These are phyloP conservation scores for Trichoplusia ni DNA, from an alignment of 1,140 invertebrate genomes.

Conservation along the genomic window DNA sequence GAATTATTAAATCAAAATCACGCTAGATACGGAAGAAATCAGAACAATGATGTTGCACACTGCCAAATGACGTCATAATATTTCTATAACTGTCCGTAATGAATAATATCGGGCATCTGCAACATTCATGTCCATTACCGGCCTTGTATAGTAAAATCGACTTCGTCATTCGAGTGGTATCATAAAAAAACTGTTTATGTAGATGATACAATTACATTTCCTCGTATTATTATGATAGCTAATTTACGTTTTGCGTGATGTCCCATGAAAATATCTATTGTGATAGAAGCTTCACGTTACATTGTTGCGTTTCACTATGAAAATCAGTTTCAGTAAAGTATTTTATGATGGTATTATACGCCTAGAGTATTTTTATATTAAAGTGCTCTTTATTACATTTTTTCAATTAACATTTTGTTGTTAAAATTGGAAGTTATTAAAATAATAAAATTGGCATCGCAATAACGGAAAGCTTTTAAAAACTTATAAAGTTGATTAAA, in stretches of 20 bases:
- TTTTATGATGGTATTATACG: too few relatives aligned
- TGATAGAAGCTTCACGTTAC: slow-evolving; percentile 10
- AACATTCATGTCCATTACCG: slow-evolving; percentile 16
- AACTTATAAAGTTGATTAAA: too few relatives aligned
- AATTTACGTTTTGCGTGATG: slow-evolving; percentile 32
- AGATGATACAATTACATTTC: slow-evolving; percentile 19
- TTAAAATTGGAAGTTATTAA: too few relatives aligned
- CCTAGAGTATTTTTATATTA: too few relatives aligned
- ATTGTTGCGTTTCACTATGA: slow-evolving; percentile 6
- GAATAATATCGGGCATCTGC: slow-evolving; percentile 20
- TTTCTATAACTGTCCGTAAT: slow-evolving; percentile 20
- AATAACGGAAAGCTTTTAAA: too few relatives aligned
- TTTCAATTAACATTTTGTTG: too few relatives aligned
- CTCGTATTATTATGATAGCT: slow-evolving; percentile 21
- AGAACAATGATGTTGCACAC: not conserved
- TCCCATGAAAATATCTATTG: slow-evolving; percentile 5
- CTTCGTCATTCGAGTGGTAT: not conserved
- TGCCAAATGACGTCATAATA: slow-evolving; percentile 16
- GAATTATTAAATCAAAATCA: too few relatives aligned
- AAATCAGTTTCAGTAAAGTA: too few relatives aligned
- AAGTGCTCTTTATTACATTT: too few relatives aligned
- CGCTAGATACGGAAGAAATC: not conserved
- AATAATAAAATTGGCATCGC: too few relatives aligned
- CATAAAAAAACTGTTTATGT: slow-evolving; percentile 9
- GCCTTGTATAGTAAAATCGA: not conserved